Conservation (phyloP, 1,140 invertebrate species). For the Drosophila lini region DNA sequence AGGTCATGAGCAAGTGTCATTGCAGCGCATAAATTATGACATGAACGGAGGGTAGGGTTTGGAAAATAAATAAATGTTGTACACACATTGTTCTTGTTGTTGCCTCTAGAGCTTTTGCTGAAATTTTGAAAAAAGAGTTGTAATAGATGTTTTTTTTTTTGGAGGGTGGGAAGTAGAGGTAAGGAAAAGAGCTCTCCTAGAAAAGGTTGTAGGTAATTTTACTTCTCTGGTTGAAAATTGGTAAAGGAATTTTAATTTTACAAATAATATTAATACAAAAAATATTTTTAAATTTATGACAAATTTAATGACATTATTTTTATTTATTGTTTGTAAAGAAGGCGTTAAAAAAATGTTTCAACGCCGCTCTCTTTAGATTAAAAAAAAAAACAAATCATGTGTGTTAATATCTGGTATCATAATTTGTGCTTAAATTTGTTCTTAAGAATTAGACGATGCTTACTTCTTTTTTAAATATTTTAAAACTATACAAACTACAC, state of each 20-base stretch:
- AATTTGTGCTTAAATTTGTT: no score
- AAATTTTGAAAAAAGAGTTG: conserved; percentile 10
- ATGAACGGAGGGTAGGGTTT: conserved; percentile 28
- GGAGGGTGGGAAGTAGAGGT: background rate
- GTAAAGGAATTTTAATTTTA: background rate
- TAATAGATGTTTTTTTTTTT: conserved; percentile 21
- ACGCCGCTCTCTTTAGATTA: no score
- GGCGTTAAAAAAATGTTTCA: no score
- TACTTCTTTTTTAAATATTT: background rate
- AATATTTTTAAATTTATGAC: no score
- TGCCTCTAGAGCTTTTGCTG: conserved; percentile 8
- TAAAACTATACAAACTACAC: background rate
- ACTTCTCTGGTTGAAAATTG: background rate
- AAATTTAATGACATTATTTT: no score
- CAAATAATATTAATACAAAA: no score
- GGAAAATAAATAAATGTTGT: conserved; percentile 43
- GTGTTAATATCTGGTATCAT: no score
- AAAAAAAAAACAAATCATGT: no score
- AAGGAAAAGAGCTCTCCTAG: background rate
- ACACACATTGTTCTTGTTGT: conserved; percentile 42
- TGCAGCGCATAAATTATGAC: conserved; percentile 78
- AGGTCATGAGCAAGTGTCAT: conserved; percentile 82
- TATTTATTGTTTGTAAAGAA: no score
- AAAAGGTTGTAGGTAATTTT: background rate
- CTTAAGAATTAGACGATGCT: background rate